Evolutionary conservation across 53 echinoderm and acorn worm species (phyloP), one percentile per base, ranked within the genome.

Genomic region (Stichopus horrens): DNA sequence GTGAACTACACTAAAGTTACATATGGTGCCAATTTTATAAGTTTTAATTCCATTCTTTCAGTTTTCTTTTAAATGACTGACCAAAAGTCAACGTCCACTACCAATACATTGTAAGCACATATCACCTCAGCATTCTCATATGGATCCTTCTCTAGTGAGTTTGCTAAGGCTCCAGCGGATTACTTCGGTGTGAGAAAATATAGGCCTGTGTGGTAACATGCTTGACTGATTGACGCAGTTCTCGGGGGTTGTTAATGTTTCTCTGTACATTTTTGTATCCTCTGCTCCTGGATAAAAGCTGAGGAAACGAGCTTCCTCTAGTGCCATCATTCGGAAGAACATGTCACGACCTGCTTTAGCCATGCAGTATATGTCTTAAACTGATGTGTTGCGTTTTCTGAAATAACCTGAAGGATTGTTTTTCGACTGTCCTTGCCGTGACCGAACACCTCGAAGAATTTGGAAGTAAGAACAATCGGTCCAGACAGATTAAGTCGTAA

Each of bases 271-370:
- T 1, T 74, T 81, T 8, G 95, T 95, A 22, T 89, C 59, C 9
- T 93, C 85, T 5, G 84, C 68, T 6, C 94, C 94, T 4, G 93
- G 94, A 4, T 89, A 83, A 68, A 74, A 94, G 83, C 86, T 92
- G 51, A 95, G 74, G 13, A 95, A 88, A 37, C 95, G 55, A 7
- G 93, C 73, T 73, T 91, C 93, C 54, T 95, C 93, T 7, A 90
- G 23, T 5, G 95, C 91, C 52, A 95, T 10, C 13, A 91, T 91
- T 55, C 84, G 73, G 74, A 93, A 91, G 55, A 93, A 57, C 91
- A 93, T 93, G 53, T 93, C 88, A 3, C 93, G 88, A 13, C 85
- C 95, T 8, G 95, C 95, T 75, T 95, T 95, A 9, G 88, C 74
- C n/a, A 85, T 73, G 56, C 93, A 89, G 57, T 94, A 93, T 52